Evolutionary conservation across 2,797 vertebrate genomes (phyloP).

Genomic region (Sylvia borin): DNA sequence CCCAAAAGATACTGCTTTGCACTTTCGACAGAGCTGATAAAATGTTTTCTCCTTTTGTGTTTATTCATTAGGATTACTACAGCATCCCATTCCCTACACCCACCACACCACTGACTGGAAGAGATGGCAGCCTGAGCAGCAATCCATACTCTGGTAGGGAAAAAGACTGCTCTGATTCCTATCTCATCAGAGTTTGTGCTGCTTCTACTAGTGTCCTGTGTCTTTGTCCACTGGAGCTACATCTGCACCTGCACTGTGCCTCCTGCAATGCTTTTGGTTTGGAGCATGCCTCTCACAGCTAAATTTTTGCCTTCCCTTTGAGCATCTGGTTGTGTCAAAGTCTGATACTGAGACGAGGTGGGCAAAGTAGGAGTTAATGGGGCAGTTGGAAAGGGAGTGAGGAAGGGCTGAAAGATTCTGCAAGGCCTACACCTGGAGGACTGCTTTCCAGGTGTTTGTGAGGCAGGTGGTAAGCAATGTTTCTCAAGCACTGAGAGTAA

Average conservation of each 20-base stretch:
- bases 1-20: not conserved
- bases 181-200: not conserved
- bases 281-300: not conserved
- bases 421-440: not conserved
- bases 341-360: not conserved
- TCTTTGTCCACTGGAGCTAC: not conserved
- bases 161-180: not conserved
- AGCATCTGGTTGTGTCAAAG: not conserved
- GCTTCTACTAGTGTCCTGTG: not conserved
- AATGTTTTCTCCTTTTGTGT: not conserved
- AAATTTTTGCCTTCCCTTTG: not conserved
- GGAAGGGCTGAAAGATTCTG: not conserved
- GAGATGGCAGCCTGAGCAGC: conserved; percentile 92
- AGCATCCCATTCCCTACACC: conserved; percentile 96
- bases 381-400: not conserved
- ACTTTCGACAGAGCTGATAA: not conserved
- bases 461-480: not conserved
- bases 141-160: conserved; percentile 95
- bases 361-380: not conserved
- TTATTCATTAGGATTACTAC: conserved; percentile 90
- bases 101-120: conserved; percentile 91
- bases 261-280: not conserved
- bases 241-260: not conserved
- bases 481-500: not conserved
- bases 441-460: not conserved